Evolutionary conservation across 2,113 vertebrate genomes (phyloP), one percentile per base, ranked within the genome.

Genomic region (Nannobrachium achirus): DNA sequence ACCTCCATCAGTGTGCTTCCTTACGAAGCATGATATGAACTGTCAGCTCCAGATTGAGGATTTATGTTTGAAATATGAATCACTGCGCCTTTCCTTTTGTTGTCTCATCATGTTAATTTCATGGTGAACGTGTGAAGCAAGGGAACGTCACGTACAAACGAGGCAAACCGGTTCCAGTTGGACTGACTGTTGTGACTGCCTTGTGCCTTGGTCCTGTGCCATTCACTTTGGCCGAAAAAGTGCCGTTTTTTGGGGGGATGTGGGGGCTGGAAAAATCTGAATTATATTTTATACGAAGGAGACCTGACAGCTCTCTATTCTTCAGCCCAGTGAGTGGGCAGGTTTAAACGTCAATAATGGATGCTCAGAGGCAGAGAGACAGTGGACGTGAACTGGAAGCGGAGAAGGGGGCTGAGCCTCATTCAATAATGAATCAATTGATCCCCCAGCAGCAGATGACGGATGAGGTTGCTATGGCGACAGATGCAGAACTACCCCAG

Each of bases 361-460:
- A 90, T 89, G 89, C 76, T 82, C 9, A 76, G 70, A 85, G 86
- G 84, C 70, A 81, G 82, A 84, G 80, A 83, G 25, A 33, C 25
- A 33, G 82, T 65, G 86, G 84, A 88, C 86, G 84, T 92, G 90
- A 81, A 84, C 85, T 81, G 89, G 77, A 90, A 87, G 85, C 90
- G 84, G 82, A 89, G 80, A 67, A 72, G 85, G 71, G 79, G 79
- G 71, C 81, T 71, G 79, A 69, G 78, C 80, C 83, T 85, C 83
- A 76, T 80, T 89, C 88, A 90, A 88, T 91, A 91, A 89, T 89
- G 87, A 89, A 89, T 90, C 90, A 87, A 91, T 91, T 89, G 89
- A 92, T 89, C 88, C 61, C 80, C 76, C 80, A 66, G 82, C 80
- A 66, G 82, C 87, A 82, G 84, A 87, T 86, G 86, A 90, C 84